Evolutionary conservation across 2,113 vertebrate genomes (phyloP).

Genomic region (Corythornis vintsioides): DNA sequence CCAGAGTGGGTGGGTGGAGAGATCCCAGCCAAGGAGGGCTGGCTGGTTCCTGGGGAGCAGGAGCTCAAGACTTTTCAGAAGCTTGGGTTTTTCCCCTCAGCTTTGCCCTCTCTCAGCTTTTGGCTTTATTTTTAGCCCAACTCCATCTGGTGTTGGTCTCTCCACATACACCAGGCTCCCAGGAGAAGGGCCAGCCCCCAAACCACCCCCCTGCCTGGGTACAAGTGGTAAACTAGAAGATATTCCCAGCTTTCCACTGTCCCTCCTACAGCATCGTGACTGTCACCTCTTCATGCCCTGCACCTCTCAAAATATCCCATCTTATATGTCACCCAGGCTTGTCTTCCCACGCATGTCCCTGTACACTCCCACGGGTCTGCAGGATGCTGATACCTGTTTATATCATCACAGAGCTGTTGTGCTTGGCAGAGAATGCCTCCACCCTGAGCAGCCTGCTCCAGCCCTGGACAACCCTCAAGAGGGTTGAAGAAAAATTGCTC

Average conservation of each 20-base stretch:
- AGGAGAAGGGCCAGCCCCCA: neutral
- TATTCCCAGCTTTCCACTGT: neutral
- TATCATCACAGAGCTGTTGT: neutral
- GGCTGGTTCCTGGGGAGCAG: neutral
- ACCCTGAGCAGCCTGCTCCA: neutral
- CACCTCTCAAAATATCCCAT: neutral
- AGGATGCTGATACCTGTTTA: neutral
- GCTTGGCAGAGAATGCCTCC: neutral
- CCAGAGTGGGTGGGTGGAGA: neutral
- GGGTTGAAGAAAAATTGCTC: neutral
- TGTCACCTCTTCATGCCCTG: neutral
- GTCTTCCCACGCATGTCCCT: neutral
- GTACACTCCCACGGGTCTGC: fast-evolving
- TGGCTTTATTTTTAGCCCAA: neutral
- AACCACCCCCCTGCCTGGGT: neutral
- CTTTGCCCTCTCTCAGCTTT: neutral
- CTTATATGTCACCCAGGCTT: neutral
- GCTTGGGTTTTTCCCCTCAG: neutral
- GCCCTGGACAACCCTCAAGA: too few species aligned
- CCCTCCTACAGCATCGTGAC: neutral
- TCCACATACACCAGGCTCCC: neutral
- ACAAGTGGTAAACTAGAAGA: neutral
- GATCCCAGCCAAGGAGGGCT: neutral
- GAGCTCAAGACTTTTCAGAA: neutral
- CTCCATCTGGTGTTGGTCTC: neutral